Conservation (phyloP, 2,888 invertebrate species). For the Polyploca ridens region DNA sequence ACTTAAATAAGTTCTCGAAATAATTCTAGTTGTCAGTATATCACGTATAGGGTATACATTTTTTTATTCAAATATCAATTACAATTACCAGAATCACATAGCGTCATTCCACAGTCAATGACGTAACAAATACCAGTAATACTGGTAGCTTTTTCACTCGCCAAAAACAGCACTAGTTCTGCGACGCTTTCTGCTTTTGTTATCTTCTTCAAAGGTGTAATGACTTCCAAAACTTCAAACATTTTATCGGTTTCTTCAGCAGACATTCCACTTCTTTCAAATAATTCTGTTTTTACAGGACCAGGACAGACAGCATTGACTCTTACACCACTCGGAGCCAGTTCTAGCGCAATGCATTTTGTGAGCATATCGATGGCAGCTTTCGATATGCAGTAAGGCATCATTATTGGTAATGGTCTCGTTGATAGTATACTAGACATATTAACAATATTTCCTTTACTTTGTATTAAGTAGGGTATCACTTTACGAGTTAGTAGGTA, state of each 20-base stretch:
- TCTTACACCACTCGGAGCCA: constrained; percentile 61
- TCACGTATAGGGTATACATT: neutral
- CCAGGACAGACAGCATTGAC: constrained; percentile 72
- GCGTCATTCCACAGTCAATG: constrained; percentile 63
- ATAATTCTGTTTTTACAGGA: constrained; percentile 62
- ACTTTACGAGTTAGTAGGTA: constrained; percentile 58
- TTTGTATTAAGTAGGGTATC: constrained; percentile 54
- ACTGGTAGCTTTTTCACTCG: constrained; percentile 63
- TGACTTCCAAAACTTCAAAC: constrained; percentile 46
- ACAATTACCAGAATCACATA: constrained; percentile 47
- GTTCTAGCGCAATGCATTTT: constrained; percentile 64
- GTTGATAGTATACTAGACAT: constrained; percentile 63
- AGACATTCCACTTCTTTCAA: constrained; percentile 57
- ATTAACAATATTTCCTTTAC: constrained; percentile 66
- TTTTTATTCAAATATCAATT: no score
- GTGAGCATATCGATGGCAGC: constrained; percentile 71
- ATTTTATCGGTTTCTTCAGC: constrained; percentile 48
- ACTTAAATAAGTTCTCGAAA: constrained; percentile 33
- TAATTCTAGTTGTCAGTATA: no score
- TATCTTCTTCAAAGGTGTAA: constrained; percentile 55
- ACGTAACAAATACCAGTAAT: constrained; percentile 61
- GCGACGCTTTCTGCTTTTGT: constrained; percentile 60
- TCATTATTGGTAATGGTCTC: constrained; percentile 53
- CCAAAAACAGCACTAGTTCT: constrained; percentile 60
- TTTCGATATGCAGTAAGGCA: constrained; percentile 70